phyloP scores from a whole-genome alignment of 23 tunicate genomes.

The Diplosoma virens region DNA sequence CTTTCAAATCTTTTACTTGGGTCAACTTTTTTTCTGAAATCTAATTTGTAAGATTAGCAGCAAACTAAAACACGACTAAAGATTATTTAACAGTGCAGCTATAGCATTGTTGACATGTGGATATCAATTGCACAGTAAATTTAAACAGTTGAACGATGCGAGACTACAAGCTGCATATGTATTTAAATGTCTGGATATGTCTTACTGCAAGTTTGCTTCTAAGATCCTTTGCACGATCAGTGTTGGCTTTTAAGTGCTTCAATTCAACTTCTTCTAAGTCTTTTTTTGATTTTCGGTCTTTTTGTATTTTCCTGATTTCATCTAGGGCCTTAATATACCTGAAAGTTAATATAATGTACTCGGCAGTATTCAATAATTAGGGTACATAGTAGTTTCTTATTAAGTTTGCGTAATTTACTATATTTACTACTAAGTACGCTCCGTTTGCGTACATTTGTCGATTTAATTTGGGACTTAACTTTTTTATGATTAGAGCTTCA shows the following conservation, averaged over 20 bases:
- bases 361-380: neutral
- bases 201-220: slow-evolving; percentile 22
- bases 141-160: too few relatives aligned
- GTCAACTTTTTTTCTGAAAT: slow-evolving; percentile 16
- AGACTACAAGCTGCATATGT: too few relatives aligned
- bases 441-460: too few relatives aligned
- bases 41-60: neutral
- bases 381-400: too few relatives aligned
- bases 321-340: slow-evolving; percentile 91
- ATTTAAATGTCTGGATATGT: too few relatives aligned
- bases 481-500: too few relatives aligned
- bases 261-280: slow-evolving; percentile 36
- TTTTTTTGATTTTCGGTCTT: slow-evolving; percentile 27
- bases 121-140: too few relatives aligned
- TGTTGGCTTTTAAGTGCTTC: slow-evolving; percentile 38
- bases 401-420: too few relatives aligned
- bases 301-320: slow-evolving; percentile 59
- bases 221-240: slow-evolving; percentile 32
- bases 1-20: slow-evolving; percentile 28
- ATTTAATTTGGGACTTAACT: too few relatives aligned
- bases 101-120: too few relatives aligned
- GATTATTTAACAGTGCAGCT: neutral
- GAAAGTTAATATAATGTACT: neutral
- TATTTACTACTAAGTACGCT: too few relatives aligned
- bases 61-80: neutral